Evolutionary conservation across 1,140 invertebrate genomes (phyloP).

Genomic region (Parasteatoda tepidariorum): DNA sequence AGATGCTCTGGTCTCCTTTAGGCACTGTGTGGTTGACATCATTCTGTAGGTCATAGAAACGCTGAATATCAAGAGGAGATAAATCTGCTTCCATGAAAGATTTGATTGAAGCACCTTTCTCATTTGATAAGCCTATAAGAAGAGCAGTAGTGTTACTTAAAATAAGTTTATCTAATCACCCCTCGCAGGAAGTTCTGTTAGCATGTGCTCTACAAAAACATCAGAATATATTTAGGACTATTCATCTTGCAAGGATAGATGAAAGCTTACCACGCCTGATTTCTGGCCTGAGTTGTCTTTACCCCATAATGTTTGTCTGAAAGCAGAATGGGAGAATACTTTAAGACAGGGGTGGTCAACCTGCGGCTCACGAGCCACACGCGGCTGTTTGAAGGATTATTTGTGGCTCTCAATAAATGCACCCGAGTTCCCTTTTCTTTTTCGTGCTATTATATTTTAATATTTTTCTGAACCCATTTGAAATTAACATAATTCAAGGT

Average conservation of each 20-base stretch:
- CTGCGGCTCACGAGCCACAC: no score
- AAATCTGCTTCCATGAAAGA: not conserved
- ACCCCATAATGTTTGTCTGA: not conserved
- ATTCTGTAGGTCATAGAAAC: conserved; percentile 58
- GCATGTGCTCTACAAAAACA: not conserved
- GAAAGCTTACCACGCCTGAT: not conserved
- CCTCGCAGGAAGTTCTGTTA: not conserved
- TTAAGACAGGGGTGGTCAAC: no score
- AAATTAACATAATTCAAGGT: no score
- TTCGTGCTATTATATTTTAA: no score
- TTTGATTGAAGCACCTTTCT: not conserved
- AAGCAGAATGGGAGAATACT: no score
- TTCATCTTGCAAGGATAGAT: no score
- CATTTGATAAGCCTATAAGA: conserved; percentile 27
- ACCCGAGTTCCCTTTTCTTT: no score
- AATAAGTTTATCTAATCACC: not conserved
- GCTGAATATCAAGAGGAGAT: conserved; percentile 58
- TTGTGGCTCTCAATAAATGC: no score
- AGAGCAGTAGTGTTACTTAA: not conserved
- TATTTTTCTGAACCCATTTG: no score
- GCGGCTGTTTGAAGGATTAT: no score
- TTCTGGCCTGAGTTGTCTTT: not conserved
- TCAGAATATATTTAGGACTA: no score
- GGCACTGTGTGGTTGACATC: not conserved
- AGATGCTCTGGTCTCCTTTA: not conserved